Evolutionary conservation across 2,113 vertebrate genomes (phyloP).

Genomic region (Lycaon pictus): DNA sequence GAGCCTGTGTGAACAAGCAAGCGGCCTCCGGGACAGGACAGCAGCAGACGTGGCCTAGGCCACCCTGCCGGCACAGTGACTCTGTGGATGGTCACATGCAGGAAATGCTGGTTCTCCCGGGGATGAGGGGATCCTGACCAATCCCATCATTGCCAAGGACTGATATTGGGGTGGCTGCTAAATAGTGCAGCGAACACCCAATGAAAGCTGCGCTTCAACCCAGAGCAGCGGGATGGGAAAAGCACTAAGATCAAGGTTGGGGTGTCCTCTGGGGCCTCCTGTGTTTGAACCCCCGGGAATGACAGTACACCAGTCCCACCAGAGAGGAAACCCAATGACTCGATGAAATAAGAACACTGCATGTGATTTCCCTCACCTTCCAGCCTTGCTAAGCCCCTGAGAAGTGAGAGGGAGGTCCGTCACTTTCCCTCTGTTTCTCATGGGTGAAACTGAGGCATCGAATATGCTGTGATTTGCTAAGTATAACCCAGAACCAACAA

Average conservation of each 20-base stretch:
- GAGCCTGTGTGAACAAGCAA: accelerated
- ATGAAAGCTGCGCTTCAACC: accelerated
- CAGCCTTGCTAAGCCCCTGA: background rate
- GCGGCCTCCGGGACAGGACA: accelerated
- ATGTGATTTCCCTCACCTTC: accelerated
- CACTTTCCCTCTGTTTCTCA: accelerated
- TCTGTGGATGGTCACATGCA: accelerated
- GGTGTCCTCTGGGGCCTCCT: no score
- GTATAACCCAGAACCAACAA: accelerated
- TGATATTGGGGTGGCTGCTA: accelerated
- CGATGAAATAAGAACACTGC: accelerated
- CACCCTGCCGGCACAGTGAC: accelerated
- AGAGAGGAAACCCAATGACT: accelerated
- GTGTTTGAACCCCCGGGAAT: no score
- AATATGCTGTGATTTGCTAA: background rate
- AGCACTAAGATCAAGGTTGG: accelerated
- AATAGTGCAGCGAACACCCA: accelerated
- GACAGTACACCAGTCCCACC: accelerated
- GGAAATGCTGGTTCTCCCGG: accelerated
- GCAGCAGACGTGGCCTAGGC: background rate
- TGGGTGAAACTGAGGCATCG: background rate
- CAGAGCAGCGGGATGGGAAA: accelerated
- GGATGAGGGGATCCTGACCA: accelerated
- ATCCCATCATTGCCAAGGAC: accelerated
- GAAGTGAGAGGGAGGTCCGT: accelerated